These are phyloP conservation scores for Lissocephala sabroskyi DNA, from an alignment of 2,888 invertebrate species.

Conservation along the genomic window DNA sequence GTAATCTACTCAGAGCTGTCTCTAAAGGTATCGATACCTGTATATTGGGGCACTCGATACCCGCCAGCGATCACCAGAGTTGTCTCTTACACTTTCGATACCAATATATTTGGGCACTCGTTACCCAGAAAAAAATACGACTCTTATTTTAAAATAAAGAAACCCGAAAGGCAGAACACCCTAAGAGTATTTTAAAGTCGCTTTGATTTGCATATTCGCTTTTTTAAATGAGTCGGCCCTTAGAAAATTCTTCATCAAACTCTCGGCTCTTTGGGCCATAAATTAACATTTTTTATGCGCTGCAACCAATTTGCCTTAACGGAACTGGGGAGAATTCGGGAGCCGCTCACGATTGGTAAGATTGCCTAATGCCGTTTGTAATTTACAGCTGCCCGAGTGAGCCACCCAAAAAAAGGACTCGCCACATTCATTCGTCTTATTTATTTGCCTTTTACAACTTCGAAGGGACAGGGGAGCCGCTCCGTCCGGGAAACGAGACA, in stretches of 20 bases:
- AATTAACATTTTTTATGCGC: slow-evolving; percentile 63
- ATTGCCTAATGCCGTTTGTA: slow-evolving; percentile 20
- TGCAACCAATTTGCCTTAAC: slow-evolving; percentile 45
- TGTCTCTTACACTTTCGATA: too few relatives aligned
- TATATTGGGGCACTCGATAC: too few relatives aligned
- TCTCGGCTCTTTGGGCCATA: slow-evolving; percentile 51
- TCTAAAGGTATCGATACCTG: too few relatives aligned
- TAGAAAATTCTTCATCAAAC: slow-evolving; percentile 46
- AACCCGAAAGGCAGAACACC: too few relatives aligned
- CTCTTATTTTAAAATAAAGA: background rate
- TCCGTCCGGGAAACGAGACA: too few relatives aligned
- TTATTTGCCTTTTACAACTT: slow-evolving; percentile 43
- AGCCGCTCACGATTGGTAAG: slow-evolving; percentile 31
- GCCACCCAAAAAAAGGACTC: too few relatives aligned
- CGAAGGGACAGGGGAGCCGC: too few relatives aligned
- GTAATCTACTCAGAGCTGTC: too few relatives aligned
- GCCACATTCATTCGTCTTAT: slow-evolving; percentile 5
- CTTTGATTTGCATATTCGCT: slow-evolving; percentile 4
- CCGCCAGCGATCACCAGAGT: too few relatives aligned
- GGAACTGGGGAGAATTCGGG: background rate
- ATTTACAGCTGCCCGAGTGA: too few relatives aligned
- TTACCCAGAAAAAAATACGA: background rate
- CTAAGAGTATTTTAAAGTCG: background rate
- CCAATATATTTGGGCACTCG: too few relatives aligned
- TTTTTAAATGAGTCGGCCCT: slow-evolving; percentile 5